These are phyloP conservation scores for Mythimna pallens DNA, from an alignment of 2,888 invertebrate species.

Conservation along the genomic window DNA sequence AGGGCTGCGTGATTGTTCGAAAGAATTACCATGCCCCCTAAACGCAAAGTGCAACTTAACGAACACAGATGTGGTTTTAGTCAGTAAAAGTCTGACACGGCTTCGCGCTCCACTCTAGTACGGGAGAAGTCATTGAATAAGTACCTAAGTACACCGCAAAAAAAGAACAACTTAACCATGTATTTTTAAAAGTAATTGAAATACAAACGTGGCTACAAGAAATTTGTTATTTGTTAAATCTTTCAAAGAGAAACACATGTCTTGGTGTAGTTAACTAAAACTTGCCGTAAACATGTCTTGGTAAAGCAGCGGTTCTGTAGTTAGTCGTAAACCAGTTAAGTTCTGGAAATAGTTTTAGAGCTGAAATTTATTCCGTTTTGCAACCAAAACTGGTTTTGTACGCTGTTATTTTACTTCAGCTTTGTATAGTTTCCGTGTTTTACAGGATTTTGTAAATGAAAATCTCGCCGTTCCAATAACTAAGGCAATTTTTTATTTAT, in stretches of 20 bases:
- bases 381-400: constrained; percentile 8
- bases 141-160: too few relatives aligned
- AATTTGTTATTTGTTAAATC: neutral
- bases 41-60: too few relatives aligned
- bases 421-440: neutral
- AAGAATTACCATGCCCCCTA: too few relatives aligned
- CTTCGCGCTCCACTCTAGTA: too few relatives aligned
- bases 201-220: neutral
- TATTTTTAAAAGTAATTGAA: neutral
- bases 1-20: too few relatives aligned
- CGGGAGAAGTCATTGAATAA: too few relatives aligned
- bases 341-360: constrained; percentile 20
- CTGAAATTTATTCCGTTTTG: constrained; percentile 32
- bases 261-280: constrained; percentile 35
- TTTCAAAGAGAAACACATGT: constrained; percentile 29
- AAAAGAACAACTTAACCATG: too few relatives aligned
- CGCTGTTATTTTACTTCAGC: neutral
- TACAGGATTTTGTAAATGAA: neutral
- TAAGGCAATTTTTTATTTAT: too few relatives aligned
- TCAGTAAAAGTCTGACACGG: too few relatives aligned
- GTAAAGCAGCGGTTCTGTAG: constrained; percentile 16
- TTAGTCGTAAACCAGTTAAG: constrained; percentile 20
- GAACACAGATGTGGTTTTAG: too few relatives aligned
- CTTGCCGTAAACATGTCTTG: constrained; percentile 27
- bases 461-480: too few relatives aligned